Evolutionary conservation across 30 jellyfish, hydroid and myxozoan genomes (phyloP), one percentile per base, ranked within the genome.

Genomic region (Nemopilema nomurai): DNA sequence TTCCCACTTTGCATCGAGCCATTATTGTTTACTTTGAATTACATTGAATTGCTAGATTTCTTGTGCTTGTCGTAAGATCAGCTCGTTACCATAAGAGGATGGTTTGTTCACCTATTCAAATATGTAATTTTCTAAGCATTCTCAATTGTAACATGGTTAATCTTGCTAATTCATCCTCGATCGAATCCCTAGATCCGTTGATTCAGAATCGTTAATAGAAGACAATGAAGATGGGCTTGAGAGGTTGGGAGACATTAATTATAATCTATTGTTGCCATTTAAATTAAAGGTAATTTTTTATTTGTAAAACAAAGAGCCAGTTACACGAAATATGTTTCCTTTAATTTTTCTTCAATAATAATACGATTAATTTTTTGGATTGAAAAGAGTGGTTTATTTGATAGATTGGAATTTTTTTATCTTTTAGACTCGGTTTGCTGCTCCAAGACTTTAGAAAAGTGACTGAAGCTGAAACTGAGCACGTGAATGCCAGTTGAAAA

Each of bases 221-320:
- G 78, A 77, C 28, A 77, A 31, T 29, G 13, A 28, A 57, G 76
- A 33, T 28, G 76, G 32, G 21, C 50, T 77, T 29, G 87, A 77
- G 33, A 62, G 87, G 87, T 77, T 1, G 17, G 84, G 22, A 1
- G n/a, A 16, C 3, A 21, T 20, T 67, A 8, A 41, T 3, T 13
- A 13, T 41, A 41, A n/a, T n/a, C n/a, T n/a, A n/a, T n/a, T n/a
- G n/a, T n/a, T n/a, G n/a, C n/a, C n/a, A n/a, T n/a, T n/a, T n/a
- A n/a, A n/a, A n/a, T n/a, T n/a, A n/a, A n/a, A n/a, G n/a, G n/a
- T n/a, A n/a, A n/a, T n/a, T n/a, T n/a, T n/a, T n/a, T n/a, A n/a
- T n/a, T n/a, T n/a, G n/a, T n/a, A n/a, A n/a, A n/a, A n/a, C n/a
- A n/a, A n/a, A n/a, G n/a, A n/a, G n/a, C n/a, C n/a, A n/a, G n/a